Base-by-base conservation (phyloP, 64 coral and sea anemone genomes). In the Porites lutea region DNA sequence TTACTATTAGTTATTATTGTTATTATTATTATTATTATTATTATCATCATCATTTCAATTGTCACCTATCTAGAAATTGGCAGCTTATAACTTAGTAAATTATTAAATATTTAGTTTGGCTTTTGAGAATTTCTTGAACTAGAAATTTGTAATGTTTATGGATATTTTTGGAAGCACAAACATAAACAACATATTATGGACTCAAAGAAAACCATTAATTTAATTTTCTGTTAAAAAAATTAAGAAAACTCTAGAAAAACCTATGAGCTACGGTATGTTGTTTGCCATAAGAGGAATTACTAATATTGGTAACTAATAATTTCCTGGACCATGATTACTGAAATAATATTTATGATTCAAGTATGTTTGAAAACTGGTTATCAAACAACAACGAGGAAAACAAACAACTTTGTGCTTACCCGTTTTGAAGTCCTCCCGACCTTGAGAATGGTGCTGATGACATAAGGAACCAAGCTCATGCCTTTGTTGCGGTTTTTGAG, bases 401-500 rank as follows among this genome's bases (percentile, higher is more conserved):
- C 71, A 18, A 46, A 88, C 62, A 88, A 58, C 18, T 57, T 43
- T 88, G 20, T 27, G 58, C 58, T 80, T 80, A 82, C 88, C 66
- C 15, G 69, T 53, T 90, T 90, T 21, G 88, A 80, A 2, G 44
- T 69, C 23, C 66, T 47, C 27, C 44, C 75, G 16, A 65, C 67
- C 70, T 81, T 90, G 10, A 90, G 74, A 53, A 81, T 81, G 12
- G 51, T 46, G 49, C 88, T 90, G n/a, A 90, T 90, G 4, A 80
- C 61, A 68, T 90, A 72, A 67, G 88, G 88, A 71, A 90, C 52
- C 7, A 90, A 71, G 63, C 60, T 80, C 76, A 90, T 90, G 48
- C 9, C 43, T 5, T n/a, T 48, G 63, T 90, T 9, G 52, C 78
- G 44, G 5, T 55, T 19, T 51, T 82, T 81, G 14, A 90, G 43